A percentile compares a stretch with the other conserved stretches of the same genome.
These are phyloP conservation scores for Thymelicus sylvestris DNA, from an alignment of 2,888 invertebrate genomes.

Conservation along the genomic window DNA sequence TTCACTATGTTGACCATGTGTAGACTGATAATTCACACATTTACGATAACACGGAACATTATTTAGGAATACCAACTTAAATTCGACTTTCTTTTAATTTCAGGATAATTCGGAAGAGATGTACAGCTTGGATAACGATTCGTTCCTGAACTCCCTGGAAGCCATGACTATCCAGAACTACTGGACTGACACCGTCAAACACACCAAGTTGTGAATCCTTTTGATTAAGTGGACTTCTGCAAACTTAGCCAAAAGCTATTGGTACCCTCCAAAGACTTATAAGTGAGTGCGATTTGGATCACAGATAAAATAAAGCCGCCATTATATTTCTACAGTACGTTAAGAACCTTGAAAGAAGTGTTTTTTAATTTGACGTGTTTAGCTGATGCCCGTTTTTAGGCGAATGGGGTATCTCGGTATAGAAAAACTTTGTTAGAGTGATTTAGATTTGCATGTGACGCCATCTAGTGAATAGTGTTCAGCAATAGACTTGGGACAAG, in stretches of 20 bases:
- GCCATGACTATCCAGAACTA: slow-evolving; percentile 97
- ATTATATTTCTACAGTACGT: too few species aligned
- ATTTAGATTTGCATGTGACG: slow-evolving; percentile 4
- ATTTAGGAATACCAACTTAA: too few species aligned
- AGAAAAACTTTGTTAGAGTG: slow-evolving; percentile 14
- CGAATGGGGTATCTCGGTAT: background rate
- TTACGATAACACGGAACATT: too few species aligned
- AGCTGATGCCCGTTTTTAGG: background rate
- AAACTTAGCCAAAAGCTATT: background rate
- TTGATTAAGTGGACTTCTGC: background rate
- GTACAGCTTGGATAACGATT: slow-evolving; percentile 97
- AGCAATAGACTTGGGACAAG: background rate
- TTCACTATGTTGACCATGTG: too few species aligned
- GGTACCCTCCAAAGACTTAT: background rate
- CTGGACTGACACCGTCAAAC: slow-evolving; percentile 96
- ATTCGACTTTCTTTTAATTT: slow-evolving; percentile 53
- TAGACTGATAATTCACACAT: too few species aligned
- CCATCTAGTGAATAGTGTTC: background rate
- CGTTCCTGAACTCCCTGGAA: slow-evolving; percentile 95
- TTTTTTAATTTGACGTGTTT: too few species aligned
- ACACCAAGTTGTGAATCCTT: slow-evolving; percentile 90
- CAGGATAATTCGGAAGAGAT: slow-evolving; percentile 97
- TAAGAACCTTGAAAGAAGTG: too few species aligned
- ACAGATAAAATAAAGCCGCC: too few species aligned
- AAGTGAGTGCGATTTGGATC: background rate